These are phyloP conservation scores for Aurelia coerulea DNA, from an alignment of 30 jellyfish, hydroid and myxozoan species.

Conservation along the genomic window DNA sequence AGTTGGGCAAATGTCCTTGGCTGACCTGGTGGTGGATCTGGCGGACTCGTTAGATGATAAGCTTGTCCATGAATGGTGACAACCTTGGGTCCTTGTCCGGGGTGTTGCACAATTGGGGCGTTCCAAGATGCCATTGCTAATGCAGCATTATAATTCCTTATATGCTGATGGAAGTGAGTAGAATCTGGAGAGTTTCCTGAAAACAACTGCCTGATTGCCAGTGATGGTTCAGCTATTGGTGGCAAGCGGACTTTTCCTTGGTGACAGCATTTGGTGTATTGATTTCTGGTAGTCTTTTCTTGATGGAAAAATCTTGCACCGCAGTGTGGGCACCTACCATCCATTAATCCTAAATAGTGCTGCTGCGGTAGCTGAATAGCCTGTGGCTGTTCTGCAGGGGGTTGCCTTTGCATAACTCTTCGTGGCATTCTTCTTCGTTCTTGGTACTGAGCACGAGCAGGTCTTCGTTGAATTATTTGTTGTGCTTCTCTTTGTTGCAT, in stretches of 20 bases:
- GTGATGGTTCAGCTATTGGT: background rate
- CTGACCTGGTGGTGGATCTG: constrained; percentile 17
- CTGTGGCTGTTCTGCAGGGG: no score
- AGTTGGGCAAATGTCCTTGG: constrained; percentile 10
- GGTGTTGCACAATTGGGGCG: background rate
- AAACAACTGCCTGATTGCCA: background rate
- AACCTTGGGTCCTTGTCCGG: constrained; percentile 2
- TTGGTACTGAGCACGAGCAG: background rate
- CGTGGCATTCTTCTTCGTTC: background rate
- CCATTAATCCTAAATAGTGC: background rate
- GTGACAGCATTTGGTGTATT: background rate
- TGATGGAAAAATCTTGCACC: background rate
- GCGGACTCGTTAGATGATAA: constrained; percentile 1
- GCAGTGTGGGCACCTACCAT: background rate
- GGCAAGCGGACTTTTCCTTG: background rate
- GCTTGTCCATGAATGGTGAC: constrained; percentile 7
- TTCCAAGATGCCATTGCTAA: background rate
- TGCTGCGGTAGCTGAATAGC: background rate
- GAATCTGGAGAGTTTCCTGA: background rate
- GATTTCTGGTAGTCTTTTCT: background rate
- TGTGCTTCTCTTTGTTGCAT: background rate
- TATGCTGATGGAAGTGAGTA: background rate
- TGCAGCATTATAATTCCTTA: background rate
- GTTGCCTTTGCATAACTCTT: no score
- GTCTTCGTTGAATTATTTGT: background rate